Evolutionary conservation across 2,113 vertebrate species (phyloP), one percentile per base, ranked within the genome.

Genomic region (Oriolus oriolus): DNA sequence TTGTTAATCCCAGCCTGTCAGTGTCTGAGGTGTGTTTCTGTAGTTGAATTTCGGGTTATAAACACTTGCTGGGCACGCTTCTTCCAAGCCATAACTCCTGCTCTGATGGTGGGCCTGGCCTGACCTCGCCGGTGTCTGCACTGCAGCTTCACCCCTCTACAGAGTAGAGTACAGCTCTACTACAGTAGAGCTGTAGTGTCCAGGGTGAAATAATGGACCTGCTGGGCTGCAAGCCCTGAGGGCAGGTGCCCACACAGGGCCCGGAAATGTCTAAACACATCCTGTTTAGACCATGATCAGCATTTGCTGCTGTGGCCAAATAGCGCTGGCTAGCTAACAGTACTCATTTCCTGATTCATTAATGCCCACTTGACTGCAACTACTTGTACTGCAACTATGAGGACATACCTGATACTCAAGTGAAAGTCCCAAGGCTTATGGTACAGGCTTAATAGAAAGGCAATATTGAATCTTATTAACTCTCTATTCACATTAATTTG

Each of bases 131-230:
- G 3, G 20, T 27, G 26, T 13, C 54, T 20, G 27, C 5, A 3
- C 37, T 64, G 66, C 31, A 73, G 24, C 37, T 45, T 69, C 50
- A 30, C 15, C 4, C 3, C 22, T 56, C 35, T 0, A 1, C n/a
- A n/a, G n/a, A n/a, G n/a, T n/a, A n/a, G n/a, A n/a, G n/a, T n/a
- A n/a, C n/a, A n/a, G n/a, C n/a, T n/a, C n/a, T n/a, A n/a, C n/a
- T n/a, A n/a, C n/a, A n/a, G n/a, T n/a, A n/a, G n/a, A n/a, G n/a
- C 22, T 2, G 6, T 1, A 4, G 22, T 10, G 13, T 35, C 31
- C 26, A 33, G 39, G 4, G 27, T 39, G 59, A 31, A 31, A 28
- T 65, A 4, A 2, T 33, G 54, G 76, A 30, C 23, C 56, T n/a
- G 23, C 52, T 82, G 52, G 39, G 26, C 74, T 73, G 24, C 10